A percentile compares a stretch with the other conserved stretches of the same genome.
These are phyloP conservation scores for Enoplosus armatus DNA, from an alignment of 2,797 vertebrate species.

Conservation along the genomic window DNA sequence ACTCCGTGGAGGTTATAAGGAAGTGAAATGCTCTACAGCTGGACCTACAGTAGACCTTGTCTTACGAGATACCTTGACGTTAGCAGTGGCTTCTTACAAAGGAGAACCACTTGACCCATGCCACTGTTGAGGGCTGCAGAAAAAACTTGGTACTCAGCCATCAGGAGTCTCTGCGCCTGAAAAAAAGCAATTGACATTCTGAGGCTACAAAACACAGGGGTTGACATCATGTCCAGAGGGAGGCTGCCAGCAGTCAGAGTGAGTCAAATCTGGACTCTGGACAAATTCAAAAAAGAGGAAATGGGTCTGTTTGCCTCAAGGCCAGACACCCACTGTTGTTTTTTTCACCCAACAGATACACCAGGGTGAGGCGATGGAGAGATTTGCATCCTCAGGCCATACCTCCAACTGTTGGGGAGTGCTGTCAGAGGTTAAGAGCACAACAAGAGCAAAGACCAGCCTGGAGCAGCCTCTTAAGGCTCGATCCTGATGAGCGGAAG, in stretches of 20 bases:
- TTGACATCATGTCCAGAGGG: constrained; percentile 43
- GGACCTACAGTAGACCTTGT: neutral
- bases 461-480: neutral
- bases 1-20: constrained; percentile 2
- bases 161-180: neutral
- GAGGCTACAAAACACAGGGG: constrained; percentile 20
- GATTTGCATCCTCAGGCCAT: constrained; percentile 33
- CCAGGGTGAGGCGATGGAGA: constrained; percentile 16
- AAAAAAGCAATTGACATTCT: constrained; percentile 1
- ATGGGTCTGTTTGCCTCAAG: constrained; percentile 37
- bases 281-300: constrained; percentile 27
- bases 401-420: neutral
- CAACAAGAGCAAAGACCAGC: constrained; percentile 17
- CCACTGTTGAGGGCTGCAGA: constrained; percentile 4
- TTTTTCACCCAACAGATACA: constrained; percentile 27
- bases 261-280: constrained; percentile 27
- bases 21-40: constrained; percentile 11
- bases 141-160: neutral
- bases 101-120: neutral
- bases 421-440: constrained; percentile 29
- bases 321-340: constrained; percentile 28
- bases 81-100: constrained; percentile 3
- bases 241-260: constrained; percentile 14
- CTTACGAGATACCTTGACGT: neutral
- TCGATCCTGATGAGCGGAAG: neutral